Base-by-base conservation (phyloP, 2,888 invertebrate species). In the Miltochrista miniata region DNA sequence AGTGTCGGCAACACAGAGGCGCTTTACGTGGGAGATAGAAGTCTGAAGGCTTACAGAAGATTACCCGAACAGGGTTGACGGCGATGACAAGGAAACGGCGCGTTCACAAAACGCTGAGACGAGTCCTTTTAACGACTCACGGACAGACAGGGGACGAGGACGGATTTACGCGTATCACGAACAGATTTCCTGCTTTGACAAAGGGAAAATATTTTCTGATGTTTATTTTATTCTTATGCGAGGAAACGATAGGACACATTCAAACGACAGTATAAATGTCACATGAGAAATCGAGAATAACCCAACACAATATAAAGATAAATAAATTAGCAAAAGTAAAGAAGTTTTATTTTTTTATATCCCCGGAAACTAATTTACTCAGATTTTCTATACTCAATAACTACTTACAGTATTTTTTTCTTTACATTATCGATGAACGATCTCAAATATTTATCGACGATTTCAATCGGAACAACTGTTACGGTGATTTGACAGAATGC, bases 121-220 rank as follows among this genome's bases (percentile, higher is more conserved):
- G 86, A 83, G 86, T 79, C 87, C 86, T 85, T 87, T 86, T 85
- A 84, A 83, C 83, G 79, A 81, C 79, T 78, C 79, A 74, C 76
- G 79, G 81, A 84, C 85, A 80, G 86, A 87, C 88, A 87, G 81
- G 87, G 88, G 88, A 85, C 85, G 83, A 72, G 79, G 83, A 85
- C 79, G 86, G 87, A 88, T 88, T 87, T 87, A 86, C 85, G 79
- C 82, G 85, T 87, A 88, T 87, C 87, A 87, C 79, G 83, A 83
- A 86, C 87, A 87, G 86, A 87, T 88, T 87, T 87, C 87, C 87
- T 83, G 82, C 81, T 76, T 75, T 79, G 81, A 86, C 85, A 87
- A 86, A 87, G 81, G 83, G 81, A 86, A 85, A 82, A 74, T 74
- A 60, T 62, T 78, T 79, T 76, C 74, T 74, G 61, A 70, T 72